Base-by-base conservation (phyloP, 2,113 vertebrate genomes). In the Sminthopsis crassicaudata region DNA sequence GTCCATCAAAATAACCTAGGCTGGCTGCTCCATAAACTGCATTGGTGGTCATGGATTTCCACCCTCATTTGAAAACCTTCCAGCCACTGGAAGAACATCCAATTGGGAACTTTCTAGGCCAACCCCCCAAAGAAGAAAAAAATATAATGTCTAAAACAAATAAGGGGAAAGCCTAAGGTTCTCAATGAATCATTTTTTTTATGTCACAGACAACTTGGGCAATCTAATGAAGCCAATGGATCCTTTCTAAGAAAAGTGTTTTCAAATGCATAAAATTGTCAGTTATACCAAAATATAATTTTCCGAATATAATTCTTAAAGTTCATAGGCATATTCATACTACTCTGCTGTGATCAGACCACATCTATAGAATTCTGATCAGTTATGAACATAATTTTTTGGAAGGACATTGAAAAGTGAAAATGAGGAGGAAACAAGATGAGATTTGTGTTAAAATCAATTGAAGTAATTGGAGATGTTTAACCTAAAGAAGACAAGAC, bases 21-120 rank as follows among this genome's bases (percentile, higher is more conserved):
- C 7, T 9, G 46, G 51, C 16, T 16, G 0, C 30, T 26, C 46
- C 92, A 25, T 8, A 25, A 51, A 91, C 53, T 9, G 53, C 30
- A 11, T 14, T 67, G 93, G 54, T 95, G 84, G 96, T 93, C 92
- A 2, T 92, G 93, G 2, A 42, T 84, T 84, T 84, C 67, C 19
- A 42, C 19, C 42, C 36, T 23, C n/a, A 84, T 42, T 84, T n/a
- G 67, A 84, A 42, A 42, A 16, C 67, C 23, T 7, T 7, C n/a
- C 16, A 84, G 6, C 16, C 67, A 22, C 67, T 84, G n/a, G 5
- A 42, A 84, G 16, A 2, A 42, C 67, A 84, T 42, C 16, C n/a
- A 84, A 84, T 7, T 42, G n/a, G n/a, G 36, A 84, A 14, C 30
- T 36, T 67, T 67, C 30, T 36, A 67, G 22, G 67, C 16, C n/a